phyloP scores from a whole-genome alignment of 2,797 vertebrate genomes.

The Poeciliopsis presidionis region DNA sequence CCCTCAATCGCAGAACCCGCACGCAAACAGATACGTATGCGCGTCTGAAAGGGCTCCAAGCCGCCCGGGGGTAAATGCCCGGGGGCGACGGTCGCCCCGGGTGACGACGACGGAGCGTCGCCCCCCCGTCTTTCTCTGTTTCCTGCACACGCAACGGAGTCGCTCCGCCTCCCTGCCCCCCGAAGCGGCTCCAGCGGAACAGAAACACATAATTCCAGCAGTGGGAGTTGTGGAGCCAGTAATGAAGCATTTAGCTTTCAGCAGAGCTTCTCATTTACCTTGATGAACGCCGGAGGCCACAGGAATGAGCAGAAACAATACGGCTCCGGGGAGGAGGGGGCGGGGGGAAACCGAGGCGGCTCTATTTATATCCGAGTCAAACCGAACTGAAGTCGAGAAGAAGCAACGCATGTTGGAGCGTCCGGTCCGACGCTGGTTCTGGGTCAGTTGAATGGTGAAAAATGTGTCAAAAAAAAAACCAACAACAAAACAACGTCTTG shows the following conservation, averaged over 20 bases:
- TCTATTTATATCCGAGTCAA: conserved; percentile 1
- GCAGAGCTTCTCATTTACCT: conserved; percentile 55
- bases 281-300: conserved; percentile 43
- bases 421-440: neutral
- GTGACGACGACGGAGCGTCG: conserved; percentile 27
- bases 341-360: neutral
- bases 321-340: neutral
- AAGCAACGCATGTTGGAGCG: neutral
- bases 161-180: neutral
- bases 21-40: conserved; percentile 49
- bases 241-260: conserved; percentile 55
- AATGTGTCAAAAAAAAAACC: neutral
- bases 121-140: conserved; percentile 26
- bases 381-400: neutral
- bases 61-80: conserved; percentile 63
- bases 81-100: conserved; percentile 31
- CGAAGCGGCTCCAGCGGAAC: conserved; percentile 37
- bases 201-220: conserved; percentile 51
- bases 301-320: conserved; percentile 55
- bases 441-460: neutral
- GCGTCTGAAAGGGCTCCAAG: conserved; percentile 14
- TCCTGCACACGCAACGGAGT: conserved; percentile 10
- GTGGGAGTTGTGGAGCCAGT: conserved; percentile 56
- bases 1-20: conserved; percentile 25
- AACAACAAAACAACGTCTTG: neutral